Conservation (phyloP, 2,113 vertebrate genomes). For the Willisornis vidua region DNA sequence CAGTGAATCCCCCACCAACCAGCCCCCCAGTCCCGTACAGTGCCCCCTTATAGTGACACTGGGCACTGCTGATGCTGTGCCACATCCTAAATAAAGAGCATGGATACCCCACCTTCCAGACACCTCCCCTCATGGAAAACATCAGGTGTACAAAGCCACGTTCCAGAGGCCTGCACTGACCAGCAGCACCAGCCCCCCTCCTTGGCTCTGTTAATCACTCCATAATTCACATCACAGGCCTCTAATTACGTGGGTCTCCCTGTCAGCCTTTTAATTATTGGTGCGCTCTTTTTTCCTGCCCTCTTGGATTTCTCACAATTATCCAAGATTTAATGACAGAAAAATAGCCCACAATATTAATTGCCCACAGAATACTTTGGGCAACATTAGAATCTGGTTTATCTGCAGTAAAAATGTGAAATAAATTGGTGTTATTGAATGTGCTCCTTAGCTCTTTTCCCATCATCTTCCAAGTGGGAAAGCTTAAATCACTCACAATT, state of each 20-base stretch:
- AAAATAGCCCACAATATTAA: slow-evolving; percentile 3
- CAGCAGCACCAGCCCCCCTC: not conserved
- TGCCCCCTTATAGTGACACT: not conserved
- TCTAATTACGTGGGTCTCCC: not conserved
- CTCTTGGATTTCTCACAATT: not conserved
- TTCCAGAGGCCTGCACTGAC: not conserved
- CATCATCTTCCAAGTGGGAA: not conserved
- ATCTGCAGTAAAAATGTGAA: not conserved
- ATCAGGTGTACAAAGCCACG: not conserved
- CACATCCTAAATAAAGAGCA: not conserved
- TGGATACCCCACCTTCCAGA: not conserved
- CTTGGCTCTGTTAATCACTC: not conserved
- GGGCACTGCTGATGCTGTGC: not conserved
- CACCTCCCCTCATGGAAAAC: not conserved
- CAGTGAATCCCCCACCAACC: not conserved
- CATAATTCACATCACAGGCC: not conserved
- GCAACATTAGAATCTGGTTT: not conserved
- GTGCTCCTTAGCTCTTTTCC: not conserved
- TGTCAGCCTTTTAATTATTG: not conserved
- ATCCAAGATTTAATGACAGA: not conserved
- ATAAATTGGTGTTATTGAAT: not conserved
- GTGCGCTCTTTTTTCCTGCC: not conserved
- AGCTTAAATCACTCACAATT: not conserved
- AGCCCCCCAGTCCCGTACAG: not conserved
- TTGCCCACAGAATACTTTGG: not conserved